Evolutionary conservation across 2,797 vertebrate species (phyloP), one percentile per base, ranked within the genome.

Genomic region (Aselliscus stoliczkanus): DNA sequence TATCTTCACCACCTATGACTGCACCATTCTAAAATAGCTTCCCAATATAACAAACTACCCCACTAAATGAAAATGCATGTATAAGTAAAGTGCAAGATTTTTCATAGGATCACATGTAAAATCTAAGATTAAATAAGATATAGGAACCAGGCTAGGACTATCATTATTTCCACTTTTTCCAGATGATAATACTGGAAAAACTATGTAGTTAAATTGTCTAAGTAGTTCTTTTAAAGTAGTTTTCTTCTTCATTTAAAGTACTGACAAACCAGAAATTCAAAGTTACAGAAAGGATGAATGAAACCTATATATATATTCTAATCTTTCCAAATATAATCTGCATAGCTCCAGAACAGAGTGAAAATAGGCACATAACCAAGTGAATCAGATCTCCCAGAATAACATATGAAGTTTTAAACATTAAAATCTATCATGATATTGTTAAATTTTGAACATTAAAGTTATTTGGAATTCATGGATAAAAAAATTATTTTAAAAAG

Each of bases 301-400:
- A 92, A 97, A 60, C 3, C 64, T 73, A 72, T 79, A 73, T 79
- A 73, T 85, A 58, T 81, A 81, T 54, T 60, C 56, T 87, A 84
- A 90, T 73, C 76, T 95, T 93, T 70, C 85, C 62, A 92, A 95
- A 93, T 82, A 93, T 86, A 96, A 76, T 86, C 69, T 92, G 64
- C 58, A 75, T 80, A 79, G 69, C 52, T 93, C 18, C 65, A 96
- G 90, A 94, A 96, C 31, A 94, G 50, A 95, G 62, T 94, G 85
- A 95, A 94, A 96, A 96, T 88, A 94, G 83, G 83, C 84, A 69
- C 14, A 44, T 88, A 83, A 93, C 44, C 83, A 96, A 97, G 81
- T 96, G 93, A 95, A 90, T 96, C 92, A 90, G 93, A 79, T 82
- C 17, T 42, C 64, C 64, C 31, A 67, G 90, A 96, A 92, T 90